These are phyloP conservation scores for Menura novaehollandiae DNA, from an alignment of 2,113 vertebrate species.

Conservation along the genomic window DNA sequence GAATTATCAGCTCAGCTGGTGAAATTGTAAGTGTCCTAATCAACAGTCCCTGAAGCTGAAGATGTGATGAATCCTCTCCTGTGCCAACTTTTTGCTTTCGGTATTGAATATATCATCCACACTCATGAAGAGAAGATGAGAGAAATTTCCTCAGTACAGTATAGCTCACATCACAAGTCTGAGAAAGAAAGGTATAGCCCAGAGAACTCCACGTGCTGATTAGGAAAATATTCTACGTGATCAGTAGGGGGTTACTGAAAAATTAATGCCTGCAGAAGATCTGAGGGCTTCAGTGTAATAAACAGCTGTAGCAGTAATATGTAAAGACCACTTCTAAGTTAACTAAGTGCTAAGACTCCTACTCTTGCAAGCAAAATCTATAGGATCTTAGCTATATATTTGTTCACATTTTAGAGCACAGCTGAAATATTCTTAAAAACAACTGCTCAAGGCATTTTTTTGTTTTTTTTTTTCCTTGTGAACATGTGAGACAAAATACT, in stretches of 20 bases:
- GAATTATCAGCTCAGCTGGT: conserved; percentile 30
- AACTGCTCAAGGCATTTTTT: background rate
- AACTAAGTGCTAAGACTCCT: background rate
- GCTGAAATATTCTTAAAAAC: background rate
- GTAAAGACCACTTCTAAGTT: background rate
- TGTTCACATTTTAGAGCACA: background rate
- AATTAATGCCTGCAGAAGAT: conserved; percentile 43
- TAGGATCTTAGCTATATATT: background rate
- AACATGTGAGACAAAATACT: background rate
- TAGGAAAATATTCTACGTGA: conserved; percentile 56
- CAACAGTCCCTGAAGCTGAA: background rate
- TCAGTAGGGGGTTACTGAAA: conserved; percentile 47
- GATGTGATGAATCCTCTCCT: background rate
- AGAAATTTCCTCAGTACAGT: background rate
- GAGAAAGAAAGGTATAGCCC: background rate
- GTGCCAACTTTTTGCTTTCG: background rate
- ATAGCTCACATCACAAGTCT: background rate
- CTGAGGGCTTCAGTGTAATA: background rate
- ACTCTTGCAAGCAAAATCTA: background rate
- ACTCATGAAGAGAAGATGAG: background rate
- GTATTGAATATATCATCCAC: background rate
- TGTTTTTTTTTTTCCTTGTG: background rate
- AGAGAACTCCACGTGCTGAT: background rate
- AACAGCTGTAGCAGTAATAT: background rate
- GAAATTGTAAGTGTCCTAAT: background rate